These are phyloP conservation scores for Salvator merianae DNA, from an alignment of 2,113 vertebrate genomes.

Conservation along the genomic window DNA sequence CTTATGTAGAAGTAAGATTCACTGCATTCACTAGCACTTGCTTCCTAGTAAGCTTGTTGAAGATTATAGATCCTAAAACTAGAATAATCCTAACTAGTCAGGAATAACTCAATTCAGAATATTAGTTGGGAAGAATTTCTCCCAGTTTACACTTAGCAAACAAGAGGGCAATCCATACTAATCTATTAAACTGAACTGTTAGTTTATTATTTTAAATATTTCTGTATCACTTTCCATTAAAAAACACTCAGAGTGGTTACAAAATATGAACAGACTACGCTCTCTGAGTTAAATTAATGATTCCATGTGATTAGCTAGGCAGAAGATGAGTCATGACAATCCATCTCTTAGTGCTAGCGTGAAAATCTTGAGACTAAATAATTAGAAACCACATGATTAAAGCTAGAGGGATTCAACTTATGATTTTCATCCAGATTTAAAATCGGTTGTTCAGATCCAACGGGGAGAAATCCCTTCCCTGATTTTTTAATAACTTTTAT, in stretches of 20 bases:
- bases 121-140: neutral
- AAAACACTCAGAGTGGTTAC: no score
- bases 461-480: neutral
- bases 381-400: slow-evolving; percentile 13
- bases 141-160: neutral
- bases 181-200: neutral
- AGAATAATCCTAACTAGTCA: neutral
- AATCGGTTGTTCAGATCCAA: neutral
- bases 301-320: neutral
- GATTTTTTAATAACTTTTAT: neutral
- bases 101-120: neutral
- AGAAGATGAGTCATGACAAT: neutral
- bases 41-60: neutral
- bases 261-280: neutral
- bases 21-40: neutral
- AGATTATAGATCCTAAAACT: neutral
- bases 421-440: slow-evolving; percentile 21
- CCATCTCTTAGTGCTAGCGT: slow-evolving; percentile 30
- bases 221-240: no score
- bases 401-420: neutral
- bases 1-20: neutral
- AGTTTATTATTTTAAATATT: no score
- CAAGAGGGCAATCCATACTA: neutral
- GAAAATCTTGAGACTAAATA: slow-evolving; percentile 35
- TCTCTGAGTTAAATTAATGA: no score